Evolutionary conservation across 2,113 vertebrate genomes (phyloP).

Genomic region (Ophthalmotilapia sp.): DNA sequence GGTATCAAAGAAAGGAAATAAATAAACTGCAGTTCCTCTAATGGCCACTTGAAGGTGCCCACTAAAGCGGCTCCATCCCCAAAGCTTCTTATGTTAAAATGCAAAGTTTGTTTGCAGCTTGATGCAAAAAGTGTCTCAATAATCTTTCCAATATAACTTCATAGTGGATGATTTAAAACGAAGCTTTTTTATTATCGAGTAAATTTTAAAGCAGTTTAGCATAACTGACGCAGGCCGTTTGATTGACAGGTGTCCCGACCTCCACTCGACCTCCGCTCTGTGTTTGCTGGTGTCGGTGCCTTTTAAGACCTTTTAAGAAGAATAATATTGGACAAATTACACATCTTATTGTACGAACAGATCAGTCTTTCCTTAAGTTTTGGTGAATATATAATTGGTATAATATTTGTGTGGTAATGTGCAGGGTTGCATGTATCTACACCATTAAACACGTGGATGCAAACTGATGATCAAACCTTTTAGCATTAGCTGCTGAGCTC

Average conservation of each 20-base stretch:
- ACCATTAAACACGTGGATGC: neutral
- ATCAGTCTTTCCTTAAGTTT: neutral
- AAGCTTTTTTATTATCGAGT: neutral
- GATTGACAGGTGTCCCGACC: neutral
- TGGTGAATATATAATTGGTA: neutral
- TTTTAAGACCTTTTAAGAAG: neutral
- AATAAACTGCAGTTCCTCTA: neutral
- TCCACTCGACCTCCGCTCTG: accelerated
- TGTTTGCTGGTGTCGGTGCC: neutral
- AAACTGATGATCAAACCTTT: neutral
- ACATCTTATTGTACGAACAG: neutral
- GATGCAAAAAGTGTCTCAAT: neutral
- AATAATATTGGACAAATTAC: neutral
- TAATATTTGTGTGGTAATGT: neutral
- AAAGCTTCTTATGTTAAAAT: accelerated
- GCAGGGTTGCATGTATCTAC: accelerated
- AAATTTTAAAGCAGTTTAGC: neutral
- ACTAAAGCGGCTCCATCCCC: neutral
- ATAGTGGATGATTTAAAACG: neutral
- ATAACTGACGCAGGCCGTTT: neutral
- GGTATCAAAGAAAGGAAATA: accelerated
- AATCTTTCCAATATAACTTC: neutral
- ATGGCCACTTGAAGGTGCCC: neutral
- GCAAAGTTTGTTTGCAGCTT: neutral
- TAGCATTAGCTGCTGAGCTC: neutral